phyloP scores from a whole-genome alignment of 2,113 vertebrate genomes.

The Brachyhypopomus occidentalis region DNA sequence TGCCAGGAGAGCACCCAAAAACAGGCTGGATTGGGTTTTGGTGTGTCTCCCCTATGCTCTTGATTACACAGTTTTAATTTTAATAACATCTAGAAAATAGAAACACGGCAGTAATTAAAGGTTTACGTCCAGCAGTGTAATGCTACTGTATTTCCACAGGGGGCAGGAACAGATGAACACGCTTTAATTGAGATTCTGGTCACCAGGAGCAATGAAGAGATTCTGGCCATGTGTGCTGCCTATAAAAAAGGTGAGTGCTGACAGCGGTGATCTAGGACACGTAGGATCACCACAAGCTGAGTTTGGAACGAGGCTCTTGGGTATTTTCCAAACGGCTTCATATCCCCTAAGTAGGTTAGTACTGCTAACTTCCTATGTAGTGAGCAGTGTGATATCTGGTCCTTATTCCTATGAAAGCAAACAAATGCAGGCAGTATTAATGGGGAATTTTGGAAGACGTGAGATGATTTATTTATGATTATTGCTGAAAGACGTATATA shows the following conservation, averaged over 20 bases:
- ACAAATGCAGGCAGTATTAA: not conserved
- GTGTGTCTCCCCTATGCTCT: not conserved
- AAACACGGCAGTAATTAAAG: not conserved
- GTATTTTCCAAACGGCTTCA: not conserved
- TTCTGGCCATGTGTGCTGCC: constrained; percentile 83
- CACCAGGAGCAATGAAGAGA: constrained; percentile 87
- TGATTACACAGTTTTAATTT: not conserved
- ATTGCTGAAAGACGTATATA: not conserved
- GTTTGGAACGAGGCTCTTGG: not conserved
- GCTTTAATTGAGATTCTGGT: constrained; percentile 91
- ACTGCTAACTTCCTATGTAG: too few species aligned
- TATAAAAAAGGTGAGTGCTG: constrained; percentile 77
- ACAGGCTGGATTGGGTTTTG: too few species aligned
- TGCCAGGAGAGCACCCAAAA: too few species aligned
- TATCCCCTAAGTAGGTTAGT: too few species aligned
- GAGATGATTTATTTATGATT: too few species aligned
- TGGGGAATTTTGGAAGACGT: too few species aligned
- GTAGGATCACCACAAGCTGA: not conserved
- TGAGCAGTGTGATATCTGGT: not conserved
- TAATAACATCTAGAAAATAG: too few species aligned
- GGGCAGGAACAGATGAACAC: constrained; percentile 91
- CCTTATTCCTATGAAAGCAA: not conserved
- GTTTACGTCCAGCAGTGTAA: not conserved
- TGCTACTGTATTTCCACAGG: constrained; percentile 69
- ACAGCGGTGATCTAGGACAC: too few species aligned